Evolutionary conservation across 2,797 vertebrate genomes (phyloP).

Genomic region (Vespertilio murinus): DNA sequence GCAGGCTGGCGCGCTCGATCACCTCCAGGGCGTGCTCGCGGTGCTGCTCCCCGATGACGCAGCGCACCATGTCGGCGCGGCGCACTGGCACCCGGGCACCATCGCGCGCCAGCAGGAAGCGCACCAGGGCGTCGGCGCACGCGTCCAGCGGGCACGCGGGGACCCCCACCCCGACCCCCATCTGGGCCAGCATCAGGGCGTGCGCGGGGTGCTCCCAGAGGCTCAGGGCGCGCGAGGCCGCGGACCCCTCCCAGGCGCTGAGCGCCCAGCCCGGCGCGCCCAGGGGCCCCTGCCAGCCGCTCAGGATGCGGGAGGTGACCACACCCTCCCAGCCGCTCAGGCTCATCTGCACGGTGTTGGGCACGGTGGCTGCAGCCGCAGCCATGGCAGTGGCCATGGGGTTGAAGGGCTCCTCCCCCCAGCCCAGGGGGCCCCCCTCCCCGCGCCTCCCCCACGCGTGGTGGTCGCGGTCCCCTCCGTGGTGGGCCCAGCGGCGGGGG

Average conservation of each 20-base stretch:
- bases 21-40: conserved; percentile 86
- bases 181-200: conserved; percentile 19
- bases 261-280: too few relatives aligned
- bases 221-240: not conserved
- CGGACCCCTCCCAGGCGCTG: conserved; percentile 43
- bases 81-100: conserved; percentile 89
- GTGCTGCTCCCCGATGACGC: conserved; percentile 89
- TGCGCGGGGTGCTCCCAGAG: not conserved
- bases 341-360: too few relatives aligned
- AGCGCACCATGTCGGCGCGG: conserved; percentile 86
- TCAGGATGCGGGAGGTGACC: conserved; percentile 52
- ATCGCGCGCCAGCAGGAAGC: conserved; percentile 89
- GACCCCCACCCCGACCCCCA: not conserved
- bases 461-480: too few relatives aligned
- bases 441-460: too few relatives aligned
- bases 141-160: conserved; percentile 51
- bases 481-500: not conserved
- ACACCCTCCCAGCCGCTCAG: conserved; percentile 60
- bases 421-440: too few relatives aligned
- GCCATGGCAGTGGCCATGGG: too few relatives aligned
- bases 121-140: conserved; percentile 86
- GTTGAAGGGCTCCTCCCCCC: too few relatives aligned
- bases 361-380: too few relatives aligned
- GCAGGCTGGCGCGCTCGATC: conserved; percentile 80
- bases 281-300: conserved; percentile 60